These are phyloP conservation scores for Connochaetes taurinus DNA, from an alignment of 2,113 vertebrate species.

Conservation along the genomic window DNA sequence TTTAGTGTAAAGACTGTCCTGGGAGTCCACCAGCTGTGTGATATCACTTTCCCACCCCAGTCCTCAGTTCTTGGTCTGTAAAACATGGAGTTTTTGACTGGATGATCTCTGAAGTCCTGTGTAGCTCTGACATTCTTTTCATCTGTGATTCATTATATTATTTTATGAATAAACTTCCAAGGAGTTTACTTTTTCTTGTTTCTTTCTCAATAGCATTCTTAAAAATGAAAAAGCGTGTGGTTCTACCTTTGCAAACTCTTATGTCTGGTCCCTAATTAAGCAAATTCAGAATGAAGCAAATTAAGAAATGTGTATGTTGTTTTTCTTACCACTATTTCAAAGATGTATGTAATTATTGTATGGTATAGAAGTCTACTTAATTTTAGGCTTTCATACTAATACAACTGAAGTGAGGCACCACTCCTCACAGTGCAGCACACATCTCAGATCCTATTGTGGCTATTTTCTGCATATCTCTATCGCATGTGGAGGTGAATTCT, in stretches of 20 bases:
- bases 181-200: not conserved
- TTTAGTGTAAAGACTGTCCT: not conserved
- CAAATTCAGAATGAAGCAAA: not conserved
- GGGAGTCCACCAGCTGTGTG: not conserved
- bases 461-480: not conserved
- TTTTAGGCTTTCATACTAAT: not conserved
- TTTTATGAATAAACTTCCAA: not conserved
- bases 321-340: not conserved
- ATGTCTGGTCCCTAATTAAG: not conserved
- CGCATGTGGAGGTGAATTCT: not conserved
- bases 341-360: not conserved
- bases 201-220: not conserved
- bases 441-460: not conserved
- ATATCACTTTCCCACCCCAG: not conserved
- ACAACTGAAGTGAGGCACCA: not conserved
- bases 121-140: not conserved
- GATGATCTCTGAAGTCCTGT: not conserved
- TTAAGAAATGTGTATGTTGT: not conserved
- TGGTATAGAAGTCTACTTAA: not conserved
- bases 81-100: not conserved
- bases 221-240: not conserved
- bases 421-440: not conserved
- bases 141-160: not conserved
- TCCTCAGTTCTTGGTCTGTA: not conserved
- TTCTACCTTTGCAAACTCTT: slow-evolving; percentile 49